Percentiles rank a stretch among this genome's conserved stretches.
phyloP scores from a whole-genome alignment of 2,113 vertebrate genomes.

The Vanacampus margaritifer region DNA sequence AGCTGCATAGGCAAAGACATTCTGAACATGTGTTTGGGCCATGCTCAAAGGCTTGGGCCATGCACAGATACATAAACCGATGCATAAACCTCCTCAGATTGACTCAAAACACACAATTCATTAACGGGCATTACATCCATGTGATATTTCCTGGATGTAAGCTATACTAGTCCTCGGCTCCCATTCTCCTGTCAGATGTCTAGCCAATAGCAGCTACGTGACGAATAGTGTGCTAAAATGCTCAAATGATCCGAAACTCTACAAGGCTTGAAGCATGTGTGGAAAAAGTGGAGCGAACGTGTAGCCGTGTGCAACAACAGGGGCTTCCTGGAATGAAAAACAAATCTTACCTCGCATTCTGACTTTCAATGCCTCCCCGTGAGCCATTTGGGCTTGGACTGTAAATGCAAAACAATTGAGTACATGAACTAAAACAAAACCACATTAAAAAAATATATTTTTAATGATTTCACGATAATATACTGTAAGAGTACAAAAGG shows the following conservation, averaged over 20 bases:
- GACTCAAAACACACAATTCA: slow-evolving; percentile 21
- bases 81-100: slow-evolving; percentile 7
- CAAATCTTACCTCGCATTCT: slow-evolving; percentile 68
- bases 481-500: background rate
- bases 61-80: slow-evolving; percentile 17
- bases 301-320: slow-evolving; percentile 21
- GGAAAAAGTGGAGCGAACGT: slow-evolving; percentile 19
- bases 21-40: slow-evolving; percentile 33
- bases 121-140: slow-evolving; percentile 47
- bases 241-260: background rate
- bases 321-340: slow-evolving; percentile 11
- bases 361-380: slow-evolving; percentile 62
- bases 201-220: slow-evolving; percentile 57
- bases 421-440: slow-evolving; percentile 21
- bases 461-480: background rate
- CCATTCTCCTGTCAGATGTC: slow-evolving; percentile 53
- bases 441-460: background rate
- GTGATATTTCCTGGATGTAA: slow-evolving; percentile 44
- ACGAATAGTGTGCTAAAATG: slow-evolving; percentile 54
- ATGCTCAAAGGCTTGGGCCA: slow-evolving; percentile 15
- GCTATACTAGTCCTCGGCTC: slow-evolving; percentile 48
- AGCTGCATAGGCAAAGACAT: slow-evolving; percentile 49
- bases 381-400: slow-evolving; percentile 74
- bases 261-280: slow-evolving; percentile 26
- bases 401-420: slow-evolving; percentile 15